Conservation (phyloP, 2,888 invertebrate species). For the Leptinotarsa rubiginosa region DNA sequence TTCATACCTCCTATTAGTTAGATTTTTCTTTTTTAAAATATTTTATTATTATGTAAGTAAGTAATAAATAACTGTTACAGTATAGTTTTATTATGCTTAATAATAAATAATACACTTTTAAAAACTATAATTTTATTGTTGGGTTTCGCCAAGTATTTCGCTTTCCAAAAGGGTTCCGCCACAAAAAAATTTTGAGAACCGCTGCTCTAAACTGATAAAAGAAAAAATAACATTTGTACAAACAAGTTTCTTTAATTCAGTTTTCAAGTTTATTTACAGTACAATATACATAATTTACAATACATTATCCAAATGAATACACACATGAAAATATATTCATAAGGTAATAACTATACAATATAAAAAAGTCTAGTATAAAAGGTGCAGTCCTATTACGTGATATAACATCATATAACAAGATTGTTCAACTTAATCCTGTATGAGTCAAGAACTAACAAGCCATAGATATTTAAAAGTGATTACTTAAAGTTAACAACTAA, state of each 20-base stretch:
- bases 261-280: conserved; percentile 9
- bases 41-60: too few relatives aligned
- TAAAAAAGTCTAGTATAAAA: neutral
- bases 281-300: conserved; percentile 13
- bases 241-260: neutral
- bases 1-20: too few relatives aligned
- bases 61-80: too few relatives aligned
- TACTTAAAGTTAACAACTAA: too few relatives aligned
- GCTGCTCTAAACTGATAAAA: too few relatives aligned
- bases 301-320: neutral
- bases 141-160: too few relatives aligned
- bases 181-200: too few relatives aligned
- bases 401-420: neutral
- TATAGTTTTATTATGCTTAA: too few relatives aligned
- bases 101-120: too few relatives aligned
- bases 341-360: conserved; percentile 5
- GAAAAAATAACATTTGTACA: neutral
- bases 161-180: too few relatives aligned
- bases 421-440: neutral
- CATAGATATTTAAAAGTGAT: neutral
- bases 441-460: neutral
- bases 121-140: too few relatives aligned
- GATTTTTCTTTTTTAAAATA: too few relatives aligned
- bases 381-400: neutral
- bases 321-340: conserved; percentile 1